A percentile compares a stretch with the other conserved stretches of the same genome.
Evolutionary conservation across 2,797 vertebrate genomes (phyloP).

Genomic region (Neosalanx taihuensis): DNA sequence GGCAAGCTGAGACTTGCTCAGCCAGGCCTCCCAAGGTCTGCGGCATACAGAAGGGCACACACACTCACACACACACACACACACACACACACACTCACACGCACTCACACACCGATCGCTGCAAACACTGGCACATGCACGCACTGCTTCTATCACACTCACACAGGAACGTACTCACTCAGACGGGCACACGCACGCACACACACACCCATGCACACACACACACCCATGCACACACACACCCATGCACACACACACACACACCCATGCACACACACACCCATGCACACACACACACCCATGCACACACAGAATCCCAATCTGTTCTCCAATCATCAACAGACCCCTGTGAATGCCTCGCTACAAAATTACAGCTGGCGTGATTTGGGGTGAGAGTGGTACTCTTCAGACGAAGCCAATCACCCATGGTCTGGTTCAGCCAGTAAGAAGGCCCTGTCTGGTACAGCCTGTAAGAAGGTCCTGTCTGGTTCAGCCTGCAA

Average conservation of each 20-base stretch:
- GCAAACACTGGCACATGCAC: neutral
- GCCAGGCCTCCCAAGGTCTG: slow-evolving; percentile 72
- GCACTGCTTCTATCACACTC: slow-evolving; percentile 7
- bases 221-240: slow-evolving; percentile 14
- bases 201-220: slow-evolving; percentile 18
- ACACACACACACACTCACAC: slow-evolving; percentile 1
- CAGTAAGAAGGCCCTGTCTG: slow-evolving; percentile 49
- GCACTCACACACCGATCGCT: neutral
- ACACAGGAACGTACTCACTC: neutral
- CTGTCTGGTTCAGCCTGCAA: neutral
- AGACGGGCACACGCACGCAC: slow-evolving; percentile 2
- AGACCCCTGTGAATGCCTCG: slow-evolving; percentile 41
- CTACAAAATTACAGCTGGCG: slow-evolving; percentile 45
- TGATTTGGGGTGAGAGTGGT: slow-evolving; percentile 53
- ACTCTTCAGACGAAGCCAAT: slow-evolving; percentile 60
- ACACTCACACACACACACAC: neutral
- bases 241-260: neutral
- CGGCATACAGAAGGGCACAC: slow-evolving; percentile 35
- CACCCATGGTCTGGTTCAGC: slow-evolving; percentile 41
- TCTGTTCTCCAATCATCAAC: slow-evolving; percentile 57
- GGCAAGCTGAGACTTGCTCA: slow-evolving; percentile 69
- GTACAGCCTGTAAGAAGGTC: neutral
- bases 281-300: neutral
- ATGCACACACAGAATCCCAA: slow-evolving; percentile 2
- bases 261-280: neutral